These are phyloP conservation scores for Thamnaconus septentrionalis DNA, from an alignment of 2,113 vertebrate genomes.

Conservation along the genomic window DNA sequence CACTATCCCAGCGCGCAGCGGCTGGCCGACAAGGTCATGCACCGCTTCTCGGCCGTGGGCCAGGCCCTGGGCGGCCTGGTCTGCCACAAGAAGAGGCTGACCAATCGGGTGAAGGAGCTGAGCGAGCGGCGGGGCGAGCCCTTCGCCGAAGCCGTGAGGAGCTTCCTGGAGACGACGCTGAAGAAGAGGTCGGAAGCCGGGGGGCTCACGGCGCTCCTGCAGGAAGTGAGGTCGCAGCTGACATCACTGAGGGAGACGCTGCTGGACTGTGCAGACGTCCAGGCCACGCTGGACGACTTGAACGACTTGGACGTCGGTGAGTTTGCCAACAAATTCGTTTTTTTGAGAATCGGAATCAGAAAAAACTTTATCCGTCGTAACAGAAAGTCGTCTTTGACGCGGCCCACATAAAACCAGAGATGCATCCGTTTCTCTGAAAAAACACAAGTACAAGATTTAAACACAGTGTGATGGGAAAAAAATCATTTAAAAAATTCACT, in stretches of 20 bases:
- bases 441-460: too few species aligned
- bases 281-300: conserved; percentile 68
- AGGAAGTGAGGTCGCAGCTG: conserved; percentile 82
- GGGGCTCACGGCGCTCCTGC: conserved; percentile 76
- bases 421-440: too few species aligned
- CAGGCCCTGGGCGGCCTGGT: conserved; percentile 77
- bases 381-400: too few species aligned
- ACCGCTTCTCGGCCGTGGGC: conserved; percentile 80
- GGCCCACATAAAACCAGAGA: too few species aligned
- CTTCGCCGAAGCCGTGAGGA: conserved; percentile 73
- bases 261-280: conserved; percentile 75
- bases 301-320: conserved; percentile 73
- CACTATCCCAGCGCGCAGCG: conserved; percentile 36
- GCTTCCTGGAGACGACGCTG: conserved; percentile 60
- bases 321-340: background rate
- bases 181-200: conserved; percentile 21
- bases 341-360: background rate
- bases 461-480: background rate
- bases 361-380: too few species aligned
- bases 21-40: conserved; percentile 76
- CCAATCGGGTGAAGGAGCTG: conserved; percentile 76
- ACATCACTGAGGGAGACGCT: conserved; percentile 77
- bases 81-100: conserved; percentile 70
- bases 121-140: conserved; percentile 67
- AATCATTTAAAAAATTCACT: background rate